Percentiles rank a stretch among this genome's conserved stretches.
phyloP scores from a whole-genome alignment of 53 echinoderm and acorn worm genomes.

The Zoroaster sp. region DNA sequence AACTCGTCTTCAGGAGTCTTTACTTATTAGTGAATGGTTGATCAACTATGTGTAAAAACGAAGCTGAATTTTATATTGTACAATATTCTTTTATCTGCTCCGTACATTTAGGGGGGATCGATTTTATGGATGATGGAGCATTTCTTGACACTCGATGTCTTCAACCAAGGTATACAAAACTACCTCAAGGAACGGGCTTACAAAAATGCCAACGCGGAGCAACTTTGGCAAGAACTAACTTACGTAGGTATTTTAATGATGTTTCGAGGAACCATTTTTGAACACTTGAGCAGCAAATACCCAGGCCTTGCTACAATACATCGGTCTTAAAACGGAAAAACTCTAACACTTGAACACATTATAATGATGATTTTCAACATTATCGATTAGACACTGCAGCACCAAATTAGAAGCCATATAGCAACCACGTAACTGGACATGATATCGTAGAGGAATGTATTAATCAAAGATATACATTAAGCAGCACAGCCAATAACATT shows the following conservation, averaged over 20 bases:
- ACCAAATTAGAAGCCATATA: neutral
- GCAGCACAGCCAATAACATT: too few relatives aligned
- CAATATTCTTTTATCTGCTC: too few relatives aligned
- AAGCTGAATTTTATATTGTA: too few relatives aligned
- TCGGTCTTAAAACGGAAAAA: neutral
- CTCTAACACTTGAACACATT: neutral
- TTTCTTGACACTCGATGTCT: conserved; percentile 68
- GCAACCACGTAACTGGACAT: neutral
- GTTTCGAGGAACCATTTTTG: neutral
- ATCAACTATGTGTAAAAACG: neutral
- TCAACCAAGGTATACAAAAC: conserved; percentile 63
- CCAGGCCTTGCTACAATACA: too few relatives aligned
- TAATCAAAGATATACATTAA: too few relatives aligned
- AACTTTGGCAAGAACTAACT: conserved; percentile 83
- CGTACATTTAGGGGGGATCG: conserved; percentile 70
- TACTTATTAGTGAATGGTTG: too few relatives aligned
- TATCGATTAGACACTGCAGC: neutral
- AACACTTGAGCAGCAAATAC: neutral
- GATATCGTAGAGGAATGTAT: too few relatives aligned
- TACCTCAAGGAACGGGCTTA: conserved; percentile 80
- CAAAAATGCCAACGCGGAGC: conserved; percentile 71
- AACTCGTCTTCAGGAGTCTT: too few relatives aligned
- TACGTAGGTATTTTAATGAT: conserved; percentile 43
- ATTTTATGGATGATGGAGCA: conserved; percentile 81
- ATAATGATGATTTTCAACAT: neutral